phyloP scores from a whole-genome alignment of 2,888 invertebrate genomes.

The Hydroisotoma schaefferi region DNA sequence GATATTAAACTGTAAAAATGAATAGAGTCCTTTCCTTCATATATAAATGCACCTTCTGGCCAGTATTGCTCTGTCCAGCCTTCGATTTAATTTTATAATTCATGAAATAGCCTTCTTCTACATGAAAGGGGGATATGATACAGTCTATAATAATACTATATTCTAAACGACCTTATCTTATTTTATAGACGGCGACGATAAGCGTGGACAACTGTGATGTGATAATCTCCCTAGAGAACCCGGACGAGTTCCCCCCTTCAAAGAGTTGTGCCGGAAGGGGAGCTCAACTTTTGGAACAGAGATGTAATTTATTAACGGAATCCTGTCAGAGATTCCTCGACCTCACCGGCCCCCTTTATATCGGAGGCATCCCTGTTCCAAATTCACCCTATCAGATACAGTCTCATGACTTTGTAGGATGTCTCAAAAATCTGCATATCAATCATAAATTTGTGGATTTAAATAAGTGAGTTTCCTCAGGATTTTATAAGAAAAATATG shows the following conservation, averaged over 20 bases:
- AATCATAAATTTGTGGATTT: constrained; percentile 84
- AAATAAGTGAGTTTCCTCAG: constrained; percentile 64
- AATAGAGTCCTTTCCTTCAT: no score
- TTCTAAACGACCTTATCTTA: neutral
- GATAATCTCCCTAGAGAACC: constrained; percentile 69
- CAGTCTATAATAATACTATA: constrained; percentile 39
- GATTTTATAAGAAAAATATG: neutral
- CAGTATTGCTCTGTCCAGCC: no score
- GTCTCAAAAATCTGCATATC: constrained; percentile 81
- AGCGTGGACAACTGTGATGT: constrained; percentile 84
- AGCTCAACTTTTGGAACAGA: constrained; percentile 67
- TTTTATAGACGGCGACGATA: constrained; percentile 69
- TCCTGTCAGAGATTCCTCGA: constrained; percentile 66
- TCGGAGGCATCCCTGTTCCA: constrained; percentile 72
- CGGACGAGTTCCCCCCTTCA: constrained; percentile 65
- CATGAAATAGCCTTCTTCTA: no score
- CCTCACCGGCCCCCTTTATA: constrained; percentile 80
- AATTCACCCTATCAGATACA: constrained; percentile 51
- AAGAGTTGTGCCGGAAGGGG: constrained; percentile 82
- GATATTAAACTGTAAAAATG: no score
- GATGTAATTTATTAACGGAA: constrained; percentile 55
- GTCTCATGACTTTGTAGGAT: constrained; percentile 73
- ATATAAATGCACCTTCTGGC: no score
- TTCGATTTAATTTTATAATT: no score
- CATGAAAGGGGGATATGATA: no score